Evolutionary conservation across 2,113 vertebrate genomes (phyloP).

Genomic region (Drymodes brunneopygia): DNA sequence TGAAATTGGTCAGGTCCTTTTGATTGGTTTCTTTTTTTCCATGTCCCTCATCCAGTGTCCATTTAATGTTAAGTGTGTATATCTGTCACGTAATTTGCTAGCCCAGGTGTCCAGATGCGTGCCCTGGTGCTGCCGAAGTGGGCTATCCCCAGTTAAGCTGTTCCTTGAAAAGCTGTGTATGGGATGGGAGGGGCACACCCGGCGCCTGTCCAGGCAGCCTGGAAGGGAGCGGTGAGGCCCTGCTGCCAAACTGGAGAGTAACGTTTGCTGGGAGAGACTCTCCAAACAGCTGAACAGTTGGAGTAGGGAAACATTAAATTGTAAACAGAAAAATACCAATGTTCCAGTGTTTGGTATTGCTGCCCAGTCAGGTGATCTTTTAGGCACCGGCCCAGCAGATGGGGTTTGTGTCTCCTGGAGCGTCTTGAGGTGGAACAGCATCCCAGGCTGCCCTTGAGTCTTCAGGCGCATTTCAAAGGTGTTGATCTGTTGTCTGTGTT

Average conservation of each 20-base stretch:
- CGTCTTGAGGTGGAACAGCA: neutral
- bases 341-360: neutral
- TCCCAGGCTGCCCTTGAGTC: neutral
- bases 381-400: fast-evolving
- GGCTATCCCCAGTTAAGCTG: neutral
- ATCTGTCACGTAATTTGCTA: neutral
- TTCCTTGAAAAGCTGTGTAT: fast-evolving
- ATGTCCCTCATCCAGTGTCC: neutral
- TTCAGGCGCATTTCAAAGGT: neutral
- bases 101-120: neutral
- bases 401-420: neutral
- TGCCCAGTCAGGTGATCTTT: neutral
- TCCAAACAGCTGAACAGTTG: neutral
- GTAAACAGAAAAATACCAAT: neutral
- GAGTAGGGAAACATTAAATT: neutral
- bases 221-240: neutral
- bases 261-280: neutral
- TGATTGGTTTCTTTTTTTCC: too few species aligned
- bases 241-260: neutral
- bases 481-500: neutral
- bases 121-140: fast-evolving
- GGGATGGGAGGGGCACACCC: neutral
- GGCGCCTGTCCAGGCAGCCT: neutral
- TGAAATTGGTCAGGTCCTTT: neutral
- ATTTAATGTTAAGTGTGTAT: neutral